Conservation (phyloP, 1,140 invertebrate species). For the Penaeus indicus region DNA sequence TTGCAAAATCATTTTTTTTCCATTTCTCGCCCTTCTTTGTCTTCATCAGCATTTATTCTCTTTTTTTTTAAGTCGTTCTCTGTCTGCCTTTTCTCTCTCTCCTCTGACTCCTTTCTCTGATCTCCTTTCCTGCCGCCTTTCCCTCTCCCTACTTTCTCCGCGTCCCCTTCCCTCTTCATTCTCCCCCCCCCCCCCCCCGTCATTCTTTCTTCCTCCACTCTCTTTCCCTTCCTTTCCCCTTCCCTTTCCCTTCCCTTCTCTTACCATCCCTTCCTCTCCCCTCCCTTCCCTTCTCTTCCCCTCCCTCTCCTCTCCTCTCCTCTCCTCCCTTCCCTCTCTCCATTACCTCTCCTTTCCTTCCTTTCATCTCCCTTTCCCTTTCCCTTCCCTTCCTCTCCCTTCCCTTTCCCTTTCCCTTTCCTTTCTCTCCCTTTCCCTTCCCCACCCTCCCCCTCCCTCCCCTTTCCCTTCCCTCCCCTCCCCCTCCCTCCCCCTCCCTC, state of each 20-base stretch:
- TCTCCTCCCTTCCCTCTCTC: background rate
- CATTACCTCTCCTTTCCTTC: background rate
- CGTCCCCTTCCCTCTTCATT: background rate
- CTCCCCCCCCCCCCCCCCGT: background rate
- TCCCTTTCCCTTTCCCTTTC: background rate
- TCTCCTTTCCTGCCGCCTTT: background rate
- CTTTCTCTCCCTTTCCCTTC: background rate
- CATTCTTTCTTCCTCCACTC: background rate
- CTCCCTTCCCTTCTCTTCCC: background rate
- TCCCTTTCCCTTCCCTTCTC: background rate
- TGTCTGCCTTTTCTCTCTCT: background rate
- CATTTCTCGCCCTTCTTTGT: no score
- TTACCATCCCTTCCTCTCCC: background rate
- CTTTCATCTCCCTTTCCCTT: background rate
- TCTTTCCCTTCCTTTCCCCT: background rate
- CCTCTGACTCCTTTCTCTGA: background rate
- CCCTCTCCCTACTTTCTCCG: background rate
- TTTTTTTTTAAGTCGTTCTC: background rate
- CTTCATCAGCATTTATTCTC: background rate
- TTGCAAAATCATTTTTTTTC: background rate
- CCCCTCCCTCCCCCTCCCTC: background rate
- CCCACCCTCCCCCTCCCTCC: background rate
- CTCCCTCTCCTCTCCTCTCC: background rate
- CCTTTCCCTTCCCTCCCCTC: constrained; percentile 16
- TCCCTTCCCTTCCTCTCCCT: background rate